phyloP scores from a whole-genome alignment of 2,888 invertebrate genomes.

The Athalia rosae region DNA sequence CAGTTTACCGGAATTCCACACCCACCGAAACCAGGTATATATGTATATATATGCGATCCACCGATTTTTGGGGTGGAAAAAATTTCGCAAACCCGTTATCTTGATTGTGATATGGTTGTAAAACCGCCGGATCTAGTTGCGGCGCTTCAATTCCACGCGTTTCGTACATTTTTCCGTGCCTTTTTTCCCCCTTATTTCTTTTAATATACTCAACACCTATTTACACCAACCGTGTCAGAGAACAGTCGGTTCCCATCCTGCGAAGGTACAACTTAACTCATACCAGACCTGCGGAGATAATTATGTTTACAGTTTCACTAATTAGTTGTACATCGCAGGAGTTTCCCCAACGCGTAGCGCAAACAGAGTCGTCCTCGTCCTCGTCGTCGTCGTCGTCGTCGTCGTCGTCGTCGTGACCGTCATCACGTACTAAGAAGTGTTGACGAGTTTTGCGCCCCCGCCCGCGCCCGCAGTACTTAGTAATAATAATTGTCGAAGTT shows the following conservation, averaged over 20 bases:
- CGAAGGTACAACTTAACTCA: not conserved
- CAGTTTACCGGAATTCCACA: no score
- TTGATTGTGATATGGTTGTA: no score
- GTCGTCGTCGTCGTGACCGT: not conserved
- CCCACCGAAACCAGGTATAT: no score
- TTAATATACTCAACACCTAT: no score
- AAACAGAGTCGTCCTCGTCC: constrained; percentile 15
- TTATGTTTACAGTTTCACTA: constrained; percentile 36
- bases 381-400: constrained; percentile 3
- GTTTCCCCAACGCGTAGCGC: not conserved
- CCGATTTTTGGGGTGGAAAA: no score
- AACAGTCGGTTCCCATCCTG: not conserved
- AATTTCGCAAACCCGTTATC: no score
- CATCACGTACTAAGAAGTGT: not conserved
- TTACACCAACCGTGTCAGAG: no score
- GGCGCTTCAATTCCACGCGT: no score
- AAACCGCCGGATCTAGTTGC: no score
- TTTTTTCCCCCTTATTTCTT: no score
- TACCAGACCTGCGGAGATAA: constrained; percentile 3
- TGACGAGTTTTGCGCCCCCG: not conserved
- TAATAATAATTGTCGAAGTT: constrained; percentile 11
- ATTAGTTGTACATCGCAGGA: constrained; percentile 23
- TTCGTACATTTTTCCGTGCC: no score
- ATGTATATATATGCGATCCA: no score
- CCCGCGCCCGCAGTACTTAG: not conserved